Base-by-base conservation (phyloP, 2,113 vertebrate genomes). In the Leptobrachium leishanense region DNA sequence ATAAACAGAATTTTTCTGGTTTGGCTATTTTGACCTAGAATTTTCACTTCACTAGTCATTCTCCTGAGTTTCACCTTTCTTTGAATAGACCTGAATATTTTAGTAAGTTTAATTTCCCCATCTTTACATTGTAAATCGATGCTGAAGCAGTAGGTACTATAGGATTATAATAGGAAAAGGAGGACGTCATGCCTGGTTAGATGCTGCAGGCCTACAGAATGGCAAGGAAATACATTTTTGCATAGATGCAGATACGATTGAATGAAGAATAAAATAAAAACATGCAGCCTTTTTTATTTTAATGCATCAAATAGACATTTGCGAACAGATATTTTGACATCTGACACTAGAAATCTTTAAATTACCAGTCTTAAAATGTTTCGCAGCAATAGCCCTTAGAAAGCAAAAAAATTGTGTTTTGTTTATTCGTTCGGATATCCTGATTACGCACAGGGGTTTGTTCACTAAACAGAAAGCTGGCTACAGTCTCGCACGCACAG, bases 331-430 rank as follows among this genome's bases (percentile, higher is more conserved):
- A 59, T 59, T 54, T 54, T 31, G 44, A n/a, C 31, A 54, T 53
- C 54, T 40, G 40, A 68, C 67, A 44, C 41, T 31, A 31, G 46
- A 59, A 73, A 73, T 39, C 39, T 2, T 79, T 73, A 73, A 72
- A 79, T 72, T 42, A 2, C 69, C 63, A 66, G 42, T 43, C 46
- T 8, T 67, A 12, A 31, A 55, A 42, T 72, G 57, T 78, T 43
- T 57, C 68, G 50, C 71, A 71, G 43, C 62, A 43, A 73, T 79
- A 79, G 77, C 77, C 77, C 77, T 79, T 79, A 66, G 46, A 42
- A 67, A 67, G 43, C 13, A 2, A 12, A 12, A 59, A 15, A 13
- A 59, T 15, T 59, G 13, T 59, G 55, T 13, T 59, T 59, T 73
- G 8, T 43, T 20, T 67, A 73, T 41, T 43, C 11, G 71, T 65